phyloP scores from a whole-genome alignment of 2,797 vertebrate species.

The Siniperca undulata region DNA sequence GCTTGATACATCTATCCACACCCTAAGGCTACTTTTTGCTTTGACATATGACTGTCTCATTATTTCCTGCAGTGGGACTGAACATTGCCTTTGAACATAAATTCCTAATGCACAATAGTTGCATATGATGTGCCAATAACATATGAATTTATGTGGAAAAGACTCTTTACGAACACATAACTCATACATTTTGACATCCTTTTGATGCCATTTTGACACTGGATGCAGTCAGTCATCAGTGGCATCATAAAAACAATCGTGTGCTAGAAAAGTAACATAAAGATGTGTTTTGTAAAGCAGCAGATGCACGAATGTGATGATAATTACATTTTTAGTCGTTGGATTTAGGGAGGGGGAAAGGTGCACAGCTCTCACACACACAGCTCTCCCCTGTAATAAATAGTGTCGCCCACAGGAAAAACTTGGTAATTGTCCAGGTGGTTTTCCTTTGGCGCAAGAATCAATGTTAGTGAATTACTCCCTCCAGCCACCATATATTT shows the following conservation, averaged over 20 bases:
- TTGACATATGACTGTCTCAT: constrained; percentile 19
- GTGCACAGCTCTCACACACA: constrained; percentile 7
- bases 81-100: constrained; percentile 35
- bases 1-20: background rate
- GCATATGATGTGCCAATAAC: constrained; percentile 3
- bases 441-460: constrained; percentile 27
- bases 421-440: constrained; percentile 37
- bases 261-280: background rate
- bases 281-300: constrained; percentile 6
- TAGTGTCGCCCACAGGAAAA: constrained; percentile 40
- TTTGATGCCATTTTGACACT: constrained; percentile 7
- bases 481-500: constrained; percentile 49
- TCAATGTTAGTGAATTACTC: constrained; percentile 49
- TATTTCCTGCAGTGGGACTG: constrained; percentile 1
- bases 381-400: constrained; percentile 47
- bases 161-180: background rate
- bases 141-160: constrained; percentile 19
- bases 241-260: constrained; percentile 3
- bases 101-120: constrained; percentile 24
- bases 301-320: background rate
- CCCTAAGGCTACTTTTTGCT: constrained; percentile 12
- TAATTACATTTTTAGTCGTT: constrained; percentile 12
- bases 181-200: constrained; percentile 19
- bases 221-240: background rate
- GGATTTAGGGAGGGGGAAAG: constrained; percentile 22